A percentile compares a stretch with the other conserved stretches of the same genome.
Conservation (phyloP, 35 echinoderm and acorn worm genomes). For the Eucidaris tribuloides region DNA sequence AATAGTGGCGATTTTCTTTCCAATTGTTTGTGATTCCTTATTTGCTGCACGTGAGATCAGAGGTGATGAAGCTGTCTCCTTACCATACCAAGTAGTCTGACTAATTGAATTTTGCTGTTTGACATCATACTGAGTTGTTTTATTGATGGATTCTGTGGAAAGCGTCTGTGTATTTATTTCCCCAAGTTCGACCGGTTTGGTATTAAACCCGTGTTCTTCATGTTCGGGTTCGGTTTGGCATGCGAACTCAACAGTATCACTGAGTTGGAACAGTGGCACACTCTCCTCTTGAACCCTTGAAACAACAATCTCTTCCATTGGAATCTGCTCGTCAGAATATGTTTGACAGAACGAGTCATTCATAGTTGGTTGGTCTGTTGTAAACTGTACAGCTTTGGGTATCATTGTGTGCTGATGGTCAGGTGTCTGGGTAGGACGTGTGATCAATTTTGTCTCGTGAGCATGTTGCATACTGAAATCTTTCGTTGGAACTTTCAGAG, state of each 20-base stretch:
- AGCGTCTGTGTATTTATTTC: background rate
- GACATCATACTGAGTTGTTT: background rate
- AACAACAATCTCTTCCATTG: constrained; percentile 6
- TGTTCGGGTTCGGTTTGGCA: background rate
- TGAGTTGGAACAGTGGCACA: background rate
- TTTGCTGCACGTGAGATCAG: too few relatives aligned
- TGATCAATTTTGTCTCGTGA: too few relatives aligned
- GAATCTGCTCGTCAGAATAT: constrained; percentile 14
- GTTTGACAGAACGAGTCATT: constrained; percentile 1
- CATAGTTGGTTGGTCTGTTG: background rate
- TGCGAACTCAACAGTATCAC: background rate
- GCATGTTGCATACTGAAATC: constrained; percentile 1
- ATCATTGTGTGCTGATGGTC: too few relatives aligned
- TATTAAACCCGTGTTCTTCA: constrained; percentile 11
- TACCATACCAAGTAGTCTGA: too few relatives aligned
- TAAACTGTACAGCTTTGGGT: too few relatives aligned
- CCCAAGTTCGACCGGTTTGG: background rate
- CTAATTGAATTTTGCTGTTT: background rate
- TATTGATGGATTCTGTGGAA: background rate
- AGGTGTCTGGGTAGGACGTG: too few relatives aligned
- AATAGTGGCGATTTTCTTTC: too few relatives aligned
- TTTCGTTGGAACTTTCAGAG: background rate
- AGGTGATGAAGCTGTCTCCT: too few relatives aligned
- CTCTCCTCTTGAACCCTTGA: background rate
- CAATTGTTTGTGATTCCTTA: too few relatives aligned